Conservation (phyloP, 2,797 vertebrate genomes). For the Rhinichthys osculus region DNA sequence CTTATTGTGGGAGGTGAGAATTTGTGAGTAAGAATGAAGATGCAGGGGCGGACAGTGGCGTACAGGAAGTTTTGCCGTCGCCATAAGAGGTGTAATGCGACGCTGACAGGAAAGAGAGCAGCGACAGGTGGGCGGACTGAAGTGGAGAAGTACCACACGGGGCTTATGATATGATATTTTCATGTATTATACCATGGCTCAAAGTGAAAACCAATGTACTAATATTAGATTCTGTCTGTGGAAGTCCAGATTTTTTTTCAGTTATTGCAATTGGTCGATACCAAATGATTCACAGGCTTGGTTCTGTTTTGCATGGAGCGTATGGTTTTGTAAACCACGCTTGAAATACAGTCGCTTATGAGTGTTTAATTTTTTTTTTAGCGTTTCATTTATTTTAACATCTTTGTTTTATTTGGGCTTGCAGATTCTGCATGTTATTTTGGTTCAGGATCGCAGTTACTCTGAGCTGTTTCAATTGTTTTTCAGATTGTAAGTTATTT, state of each 20-base stretch:
- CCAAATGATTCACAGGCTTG: not conserved
- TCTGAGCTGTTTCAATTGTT: not conserved
- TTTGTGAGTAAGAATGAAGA: conserved; percentile 44
- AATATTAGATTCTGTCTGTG: conserved; percentile 9
- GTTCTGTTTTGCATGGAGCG: conserved; percentile 16
- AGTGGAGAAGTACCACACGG: conserved; percentile 27
- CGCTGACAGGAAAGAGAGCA: conserved; percentile 58
- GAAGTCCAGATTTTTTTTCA: conserved; percentile 7
- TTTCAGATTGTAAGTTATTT: not conserved
- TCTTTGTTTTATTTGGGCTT: conserved; percentile 4
- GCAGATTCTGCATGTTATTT: not conserved
- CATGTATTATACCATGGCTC: not conserved
- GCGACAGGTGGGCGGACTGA: conserved; percentile 49
- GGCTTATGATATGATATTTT: conserved; percentile 27
- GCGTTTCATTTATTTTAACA: not conserved
- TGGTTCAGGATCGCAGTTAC: not conserved
- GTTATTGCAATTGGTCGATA: not conserved
- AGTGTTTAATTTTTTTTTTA: not conserved
- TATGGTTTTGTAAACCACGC: conserved; percentile 24
- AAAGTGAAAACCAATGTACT: conserved; percentile 15
- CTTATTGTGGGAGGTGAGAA: conserved; percentile 12
- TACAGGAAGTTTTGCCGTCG: conserved; percentile 44
- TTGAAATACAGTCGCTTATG: conserved; percentile 6
- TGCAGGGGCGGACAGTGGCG: conserved; percentile 54
- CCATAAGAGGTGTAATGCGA: not conserved